Evolutionary conservation across 2,113 vertebrate species (phyloP), one percentile per base, ranked within the genome.

Genomic region (Chinchilla lanigera): DNA sequence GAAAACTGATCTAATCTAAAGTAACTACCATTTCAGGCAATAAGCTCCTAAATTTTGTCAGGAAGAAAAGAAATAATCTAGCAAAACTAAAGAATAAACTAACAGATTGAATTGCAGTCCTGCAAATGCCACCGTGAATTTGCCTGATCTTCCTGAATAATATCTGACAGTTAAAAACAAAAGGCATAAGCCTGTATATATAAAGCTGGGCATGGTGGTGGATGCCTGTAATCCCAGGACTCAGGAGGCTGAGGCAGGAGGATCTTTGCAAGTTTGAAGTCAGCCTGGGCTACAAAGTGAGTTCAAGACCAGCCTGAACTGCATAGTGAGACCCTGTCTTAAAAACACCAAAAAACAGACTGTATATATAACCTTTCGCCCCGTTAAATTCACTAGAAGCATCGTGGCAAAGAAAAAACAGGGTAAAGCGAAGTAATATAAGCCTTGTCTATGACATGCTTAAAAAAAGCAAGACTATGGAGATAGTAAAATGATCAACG

Each of bases 31-130:
- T 84, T 78, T 84, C 7, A 47, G 28, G 41, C 14, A 86, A 58
- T 50, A 60, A 85, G 83, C 11, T 50, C 71, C 52, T 60, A 95
- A 9, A 17, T 89, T 94, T 96, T 89, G 0, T 63, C 85, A 89
- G 28, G 4, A 90, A 92, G n/a, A 87, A 47, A 90, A 35, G 20
- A 90, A 78, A 60, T 71, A 75, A 75, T 47, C 20, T 61, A 84
- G 78, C 5, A 65, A 90, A 88, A 52, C 88, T 87, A 77, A 60
- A 92, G 7, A 86, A 41, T 85, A 89, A 96, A 86, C 20, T 60
- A 86, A 47, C 26, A 71, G n/a, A 84, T 65, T 83, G 33, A 65
- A 92, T 13, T 73, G 14, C 3, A 73, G 4, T 69, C 10, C 30
- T 35, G 3, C 1, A 93, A 24, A 60, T 56, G 63, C 33, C 28